Conservation (phyloP, 2,888 invertebrate genomes). For the Coremacera marginata region DNA sequence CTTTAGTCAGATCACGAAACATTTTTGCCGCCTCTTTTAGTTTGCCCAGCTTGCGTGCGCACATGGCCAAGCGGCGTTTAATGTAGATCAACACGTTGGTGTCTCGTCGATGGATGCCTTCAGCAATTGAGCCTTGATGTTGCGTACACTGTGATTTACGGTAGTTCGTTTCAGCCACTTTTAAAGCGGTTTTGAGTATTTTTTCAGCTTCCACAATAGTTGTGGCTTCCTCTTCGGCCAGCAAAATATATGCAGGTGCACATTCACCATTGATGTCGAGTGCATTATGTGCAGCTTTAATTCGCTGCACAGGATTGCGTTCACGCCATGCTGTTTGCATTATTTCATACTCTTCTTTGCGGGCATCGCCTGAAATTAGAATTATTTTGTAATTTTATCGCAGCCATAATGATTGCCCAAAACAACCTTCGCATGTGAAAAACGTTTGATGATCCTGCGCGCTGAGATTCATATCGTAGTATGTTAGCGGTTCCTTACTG, state of each 20-base stretch:
- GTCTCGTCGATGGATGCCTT: conserved; percentile 86
- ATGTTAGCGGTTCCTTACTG: conserved; percentile 94
- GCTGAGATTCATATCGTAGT: conserved; percentile 98
- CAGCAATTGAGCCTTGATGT: conserved; percentile 81
- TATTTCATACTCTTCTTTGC: conserved; percentile 90
- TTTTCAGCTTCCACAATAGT: conserved; percentile 91
- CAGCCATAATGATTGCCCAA: not conserved
- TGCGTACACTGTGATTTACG: conserved; percentile 83
- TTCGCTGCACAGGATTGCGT: conserved; percentile 89
- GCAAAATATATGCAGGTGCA: conserved; percentile 92
- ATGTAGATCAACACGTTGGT: conserved; percentile 95
- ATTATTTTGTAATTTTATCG: not conserved
- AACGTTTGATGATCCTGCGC: conserved; percentile 99
- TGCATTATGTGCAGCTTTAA: conserved; percentile 91
- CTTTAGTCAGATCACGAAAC: conserved; percentile 96
- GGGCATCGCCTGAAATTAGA: conserved; percentile 74
- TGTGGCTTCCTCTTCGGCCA: conserved; percentile 97
- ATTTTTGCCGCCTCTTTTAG: conserved; percentile 96
- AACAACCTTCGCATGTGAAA: conserved; percentile 86
- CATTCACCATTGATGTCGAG: conserved; percentile 90
- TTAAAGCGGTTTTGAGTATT: conserved; percentile 84
- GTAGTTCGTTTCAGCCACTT: conserved; percentile 85
- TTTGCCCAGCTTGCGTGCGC: conserved; percentile 92
- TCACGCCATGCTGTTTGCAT: conserved; percentile 98
- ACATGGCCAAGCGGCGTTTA: conserved; percentile 95